These are phyloP conservation scores for Tyrannus savana DNA, from an alignment of 2,113 vertebrate genomes.

Conservation along the genomic window DNA sequence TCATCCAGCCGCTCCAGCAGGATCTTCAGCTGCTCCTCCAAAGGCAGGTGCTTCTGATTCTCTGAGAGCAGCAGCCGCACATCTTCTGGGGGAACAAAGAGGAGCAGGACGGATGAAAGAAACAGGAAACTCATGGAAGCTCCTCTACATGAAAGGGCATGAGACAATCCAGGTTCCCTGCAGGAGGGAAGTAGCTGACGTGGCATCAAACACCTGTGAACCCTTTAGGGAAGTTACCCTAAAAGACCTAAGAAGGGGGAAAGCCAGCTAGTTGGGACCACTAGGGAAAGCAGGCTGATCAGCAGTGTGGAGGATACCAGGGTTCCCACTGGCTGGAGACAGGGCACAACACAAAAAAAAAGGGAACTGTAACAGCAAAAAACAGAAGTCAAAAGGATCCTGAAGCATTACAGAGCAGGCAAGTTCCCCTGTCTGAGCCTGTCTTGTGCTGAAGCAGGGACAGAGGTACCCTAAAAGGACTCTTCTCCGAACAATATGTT, in stretches of 20 bases:
- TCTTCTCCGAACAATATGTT: not conserved
- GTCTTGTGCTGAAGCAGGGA: not conserved
- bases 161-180: not conserved
- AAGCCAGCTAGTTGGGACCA: not conserved
- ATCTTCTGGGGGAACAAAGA: conserved; percentile 74
- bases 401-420: not conserved
- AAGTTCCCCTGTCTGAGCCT: not conserved
- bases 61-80: conserved; percentile 84
- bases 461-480: not conserved
- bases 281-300: not conserved
- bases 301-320: not conserved
- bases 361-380: not conserved
- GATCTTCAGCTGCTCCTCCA: conserved; percentile 94
- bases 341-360: not conserved
- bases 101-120: not conserved
- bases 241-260: not conserved
- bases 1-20: conserved; percentile 88
- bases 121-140: not conserved
- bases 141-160: not conserved
- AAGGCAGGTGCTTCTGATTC: conserved; percentile 87
- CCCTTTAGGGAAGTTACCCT: not conserved
- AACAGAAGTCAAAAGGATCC: not conserved
- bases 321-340: not conserved
- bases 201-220: not conserved
- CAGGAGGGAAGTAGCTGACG: not conserved